These are phyloP conservation scores for Drosophila ficusphila DNA, from an alignment of 1,140 invertebrate species.

Conservation along the genomic window DNA sequence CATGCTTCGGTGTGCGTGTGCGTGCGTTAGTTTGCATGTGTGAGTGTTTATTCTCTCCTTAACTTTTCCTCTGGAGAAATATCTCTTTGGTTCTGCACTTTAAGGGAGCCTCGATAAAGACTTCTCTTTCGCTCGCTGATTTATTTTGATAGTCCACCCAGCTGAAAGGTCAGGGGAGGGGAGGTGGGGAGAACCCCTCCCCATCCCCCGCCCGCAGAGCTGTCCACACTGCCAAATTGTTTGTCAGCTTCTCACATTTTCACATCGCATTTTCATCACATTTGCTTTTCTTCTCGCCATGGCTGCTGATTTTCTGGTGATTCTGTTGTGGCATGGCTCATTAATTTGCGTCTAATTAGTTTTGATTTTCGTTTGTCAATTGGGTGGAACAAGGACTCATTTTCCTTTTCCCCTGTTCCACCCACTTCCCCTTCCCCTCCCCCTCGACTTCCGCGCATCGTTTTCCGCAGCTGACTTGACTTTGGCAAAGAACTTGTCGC, in stretches of 20 bases:
- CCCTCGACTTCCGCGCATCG: slow-evolving; percentile 29
- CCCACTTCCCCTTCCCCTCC: too few species aligned
- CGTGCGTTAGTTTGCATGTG: slow-evolving; percentile 7
- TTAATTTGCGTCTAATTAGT: slow-evolving; percentile 80
- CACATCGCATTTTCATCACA: slow-evolving; percentile 77
- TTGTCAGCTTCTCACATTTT: slow-evolving; percentile 77
- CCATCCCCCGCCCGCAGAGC: neutral
- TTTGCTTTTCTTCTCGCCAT: slow-evolving; percentile 39
- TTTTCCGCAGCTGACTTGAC: slow-evolving; percentile 65
- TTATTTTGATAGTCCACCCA: slow-evolving; percentile 1
- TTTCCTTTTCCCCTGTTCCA: neutral
- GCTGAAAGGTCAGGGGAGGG: slow-evolving; percentile 24
- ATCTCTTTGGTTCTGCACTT: neutral
- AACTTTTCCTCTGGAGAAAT: slow-evolving; percentile 39
- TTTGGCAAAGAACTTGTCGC: slow-evolving; percentile 81
- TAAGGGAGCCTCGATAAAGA: slow-evolving; percentile 9
- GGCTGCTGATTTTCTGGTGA: slow-evolving; percentile 34
- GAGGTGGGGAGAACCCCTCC: neutral
- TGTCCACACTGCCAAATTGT: slow-evolving; percentile 72
- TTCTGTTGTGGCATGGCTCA: slow-evolving; percentile 43
- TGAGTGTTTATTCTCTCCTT: neutral
- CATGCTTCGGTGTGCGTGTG: slow-evolving; percentile 5
- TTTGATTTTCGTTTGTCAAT: slow-evolving; percentile 67
- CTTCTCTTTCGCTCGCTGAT: slow-evolving; percentile 20
- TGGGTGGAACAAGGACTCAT: slow-evolving; percentile 43